Conservation (phyloP, 2,797 vertebrate genomes). For the Holocentrus rufus region DNA sequence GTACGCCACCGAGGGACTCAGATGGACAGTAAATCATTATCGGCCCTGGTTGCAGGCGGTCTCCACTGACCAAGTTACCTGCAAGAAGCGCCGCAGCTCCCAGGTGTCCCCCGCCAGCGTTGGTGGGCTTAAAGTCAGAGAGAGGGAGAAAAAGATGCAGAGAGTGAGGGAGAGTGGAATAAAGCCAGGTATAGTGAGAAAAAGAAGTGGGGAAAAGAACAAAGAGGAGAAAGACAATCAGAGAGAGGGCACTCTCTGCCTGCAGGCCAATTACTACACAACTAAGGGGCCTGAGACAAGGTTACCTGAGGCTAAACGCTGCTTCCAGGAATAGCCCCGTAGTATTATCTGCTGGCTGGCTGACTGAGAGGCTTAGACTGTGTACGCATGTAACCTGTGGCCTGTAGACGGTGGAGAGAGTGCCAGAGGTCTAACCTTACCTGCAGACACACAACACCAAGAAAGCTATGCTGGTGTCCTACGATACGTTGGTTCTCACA, state of each 20-base stretch:
- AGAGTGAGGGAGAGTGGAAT: conserved; percentile 8
- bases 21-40: conserved; percentile 59
- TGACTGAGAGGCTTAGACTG: conserved; percentile 55
- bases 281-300: conserved; percentile 46
- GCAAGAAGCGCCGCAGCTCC: conserved; percentile 50
- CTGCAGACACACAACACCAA: conserved; percentile 19
- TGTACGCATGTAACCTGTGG: conserved; percentile 48
- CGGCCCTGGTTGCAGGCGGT: conserved; percentile 43
- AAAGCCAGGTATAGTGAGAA: conserved; percentile 29
- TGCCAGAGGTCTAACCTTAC: conserved; percentile 38
- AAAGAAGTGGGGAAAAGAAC: conserved; percentile 10
- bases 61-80: conserved; percentile 56
- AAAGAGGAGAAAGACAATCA: conserved; percentile 25
- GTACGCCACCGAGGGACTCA: conserved; percentile 56
- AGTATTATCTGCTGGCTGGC: conserved; percentile 56
- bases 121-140: conserved; percentile 45
- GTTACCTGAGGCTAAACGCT: conserved; percentile 63
- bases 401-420: conserved; percentile 48
- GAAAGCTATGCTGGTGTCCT: not conserved
- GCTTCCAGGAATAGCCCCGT: conserved; percentile 62
- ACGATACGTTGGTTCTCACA: not conserved
- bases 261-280: conserved; percentile 57
- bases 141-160: not conserved
- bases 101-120: conserved; percentile 37
- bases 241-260: conserved; percentile 37